These are phyloP conservation scores for Charaxes varanes DNA, from an alignment of 1,140 invertebrate species.

Conservation along the genomic window DNA sequence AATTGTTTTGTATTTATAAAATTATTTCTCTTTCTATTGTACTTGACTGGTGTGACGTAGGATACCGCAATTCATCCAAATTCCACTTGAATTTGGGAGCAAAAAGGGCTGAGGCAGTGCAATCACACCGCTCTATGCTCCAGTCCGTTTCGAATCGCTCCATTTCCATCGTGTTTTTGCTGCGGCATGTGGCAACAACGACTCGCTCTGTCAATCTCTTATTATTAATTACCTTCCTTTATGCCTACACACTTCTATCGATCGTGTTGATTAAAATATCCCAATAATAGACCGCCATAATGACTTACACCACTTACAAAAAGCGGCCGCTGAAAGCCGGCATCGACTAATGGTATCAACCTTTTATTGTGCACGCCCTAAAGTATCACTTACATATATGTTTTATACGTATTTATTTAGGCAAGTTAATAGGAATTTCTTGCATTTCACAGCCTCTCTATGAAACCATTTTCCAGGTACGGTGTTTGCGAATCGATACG, in stretches of 20 bases:
- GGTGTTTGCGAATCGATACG: too few relatives aligned
- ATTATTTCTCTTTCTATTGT: too few relatives aligned
- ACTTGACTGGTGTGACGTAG: too few relatives aligned
- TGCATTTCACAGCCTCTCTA: too few relatives aligned
- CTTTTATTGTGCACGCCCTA: constrained; percentile 1
- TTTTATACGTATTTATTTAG: too few relatives aligned
- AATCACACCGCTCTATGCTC: constrained; percentile 55
- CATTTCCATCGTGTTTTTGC: constrained; percentile 65
- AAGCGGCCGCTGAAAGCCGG: constrained; percentile 27
- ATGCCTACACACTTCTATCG: constrained; percentile 54
- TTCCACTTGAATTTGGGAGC: constrained; percentile 31
- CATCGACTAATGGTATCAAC: constrained; percentile 30
- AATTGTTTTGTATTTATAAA: too few relatives aligned
- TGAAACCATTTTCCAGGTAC: too few relatives aligned
- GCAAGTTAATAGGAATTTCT: too few relatives aligned
- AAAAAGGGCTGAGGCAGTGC: constrained; percentile 51
- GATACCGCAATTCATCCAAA: constrained; percentile 37
- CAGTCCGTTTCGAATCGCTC: constrained; percentile 63
- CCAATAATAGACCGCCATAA: constrained; percentile 63
- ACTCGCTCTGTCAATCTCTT: constrained; percentile 50
- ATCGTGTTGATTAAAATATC: constrained; percentile 69
- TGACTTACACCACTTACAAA: constrained; percentile 43
- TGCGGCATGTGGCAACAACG: constrained; percentile 62
- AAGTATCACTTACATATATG: too few relatives aligned
- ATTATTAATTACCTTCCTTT: constrained; percentile 72